Conservation (phyloP, 2,888 invertebrate genomes). For the Rhyacophila evoluta region DNA sequence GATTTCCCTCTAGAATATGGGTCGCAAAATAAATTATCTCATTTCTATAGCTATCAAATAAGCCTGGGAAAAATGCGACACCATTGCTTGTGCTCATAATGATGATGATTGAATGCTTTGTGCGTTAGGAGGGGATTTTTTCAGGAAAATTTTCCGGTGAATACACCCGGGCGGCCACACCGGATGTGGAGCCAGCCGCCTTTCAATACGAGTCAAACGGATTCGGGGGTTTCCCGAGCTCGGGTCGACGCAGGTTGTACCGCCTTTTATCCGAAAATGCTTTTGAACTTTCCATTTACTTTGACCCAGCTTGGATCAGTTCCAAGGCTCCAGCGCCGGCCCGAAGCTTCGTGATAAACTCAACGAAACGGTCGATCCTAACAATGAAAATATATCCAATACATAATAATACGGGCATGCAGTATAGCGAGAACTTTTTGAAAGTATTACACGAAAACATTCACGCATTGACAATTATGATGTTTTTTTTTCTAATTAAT, state of each 20-base stretch:
- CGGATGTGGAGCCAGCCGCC: constrained; percentile 4
- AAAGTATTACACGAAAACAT: no score
- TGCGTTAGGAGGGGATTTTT: background rate
- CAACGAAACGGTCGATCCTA: background rate
- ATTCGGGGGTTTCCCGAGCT: constrained; percentile 7
- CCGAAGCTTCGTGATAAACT: constrained; percentile 1
- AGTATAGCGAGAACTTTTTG: no score
- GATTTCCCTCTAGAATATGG: no score
- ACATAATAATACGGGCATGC: no score
- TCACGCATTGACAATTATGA: no score
- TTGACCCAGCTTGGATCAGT: background rate
- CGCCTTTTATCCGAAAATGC: constrained; percentile 13
- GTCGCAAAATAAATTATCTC: no score
- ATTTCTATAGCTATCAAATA: no score
- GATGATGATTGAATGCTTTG: background rate
- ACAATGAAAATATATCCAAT: constrained; percentile 3
- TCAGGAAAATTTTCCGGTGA: background rate
- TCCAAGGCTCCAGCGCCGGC: background rate
- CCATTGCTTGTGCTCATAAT: background rate
- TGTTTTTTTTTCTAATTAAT: no score
- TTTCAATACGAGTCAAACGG: constrained; percentile 12
- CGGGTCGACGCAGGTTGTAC: constrained; percentile 7
- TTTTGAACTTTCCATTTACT: constrained; percentile 15
- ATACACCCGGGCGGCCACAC: background rate
- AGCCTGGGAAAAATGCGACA: background rate